These are phyloP conservation scores for Drosophila sproati DNA, from an alignment of 1,140 invertebrate genomes.

Conservation along the genomic window DNA sequence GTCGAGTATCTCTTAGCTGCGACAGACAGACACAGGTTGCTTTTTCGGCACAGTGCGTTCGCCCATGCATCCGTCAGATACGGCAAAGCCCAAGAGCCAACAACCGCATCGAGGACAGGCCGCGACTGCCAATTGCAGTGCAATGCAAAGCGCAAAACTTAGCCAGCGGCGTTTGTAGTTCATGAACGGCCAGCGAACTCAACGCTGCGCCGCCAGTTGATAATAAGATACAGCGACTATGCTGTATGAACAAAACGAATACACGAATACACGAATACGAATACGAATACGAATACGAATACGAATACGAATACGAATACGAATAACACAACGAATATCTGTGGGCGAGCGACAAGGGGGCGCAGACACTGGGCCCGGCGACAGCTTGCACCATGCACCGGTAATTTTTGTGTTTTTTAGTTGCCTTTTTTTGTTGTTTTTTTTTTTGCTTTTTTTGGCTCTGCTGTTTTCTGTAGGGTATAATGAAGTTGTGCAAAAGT, in stretches of 20 bases:
- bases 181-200: constrained; percentile 74
- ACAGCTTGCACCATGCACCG: constrained; percentile 44
- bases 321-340: constrained; percentile 4
- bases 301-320: constrained; percentile 3
- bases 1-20: constrained; percentile 17
- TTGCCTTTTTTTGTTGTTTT: background rate
- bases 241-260: constrained; percentile 14
- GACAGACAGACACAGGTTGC: constrained; percentile 29
- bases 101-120: constrained; percentile 69
- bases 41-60: constrained; percentile 55
- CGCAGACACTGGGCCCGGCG: constrained; percentile 13
- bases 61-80: constrained; percentile 61
- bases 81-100: constrained; percentile 54
- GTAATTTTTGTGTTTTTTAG: constrained; percentile 31
- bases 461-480: background rate
- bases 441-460: constrained; percentile 5
- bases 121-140: constrained; percentile 34
- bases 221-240: constrained; percentile 59
- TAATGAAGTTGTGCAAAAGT: too few species aligned
- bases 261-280: background rate
- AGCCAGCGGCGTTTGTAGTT: constrained; percentile 72
- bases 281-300: background rate
- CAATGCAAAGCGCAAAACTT: constrained; percentile 41
- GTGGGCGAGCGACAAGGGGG: constrained; percentile 4
- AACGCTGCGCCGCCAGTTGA: constrained; percentile 41